Evolutionary conservation across 2,113 vertebrate species (phyloP).

Genomic region (Nycticryphes semicollaris): DNA sequence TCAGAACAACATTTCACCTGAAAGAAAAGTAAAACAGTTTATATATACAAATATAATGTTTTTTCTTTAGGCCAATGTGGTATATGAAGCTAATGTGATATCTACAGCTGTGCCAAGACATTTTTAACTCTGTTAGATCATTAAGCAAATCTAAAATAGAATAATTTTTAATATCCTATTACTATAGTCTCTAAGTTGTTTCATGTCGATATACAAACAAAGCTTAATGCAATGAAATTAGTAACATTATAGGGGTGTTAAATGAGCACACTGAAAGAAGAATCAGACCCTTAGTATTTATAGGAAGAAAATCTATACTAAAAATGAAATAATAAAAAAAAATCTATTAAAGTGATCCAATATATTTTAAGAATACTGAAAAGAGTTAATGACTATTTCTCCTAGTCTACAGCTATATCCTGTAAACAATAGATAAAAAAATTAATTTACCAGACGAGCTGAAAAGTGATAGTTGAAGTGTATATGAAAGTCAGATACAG

Average conservation of each 20-base stretch:
- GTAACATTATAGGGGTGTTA: neutral
- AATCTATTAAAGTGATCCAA: neutral
- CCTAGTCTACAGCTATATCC: neutral
- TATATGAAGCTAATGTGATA: neutral
- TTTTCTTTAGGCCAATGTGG: neutral
- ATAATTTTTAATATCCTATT: neutral
- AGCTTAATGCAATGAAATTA: neutral
- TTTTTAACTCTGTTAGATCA: neutral
- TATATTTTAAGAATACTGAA: neutral
- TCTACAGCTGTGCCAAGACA: neutral
- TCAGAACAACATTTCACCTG: neutral
- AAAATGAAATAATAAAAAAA: neutral
- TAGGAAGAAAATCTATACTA: neutral
- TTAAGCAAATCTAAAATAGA: neutral
- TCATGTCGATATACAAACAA: neutral
- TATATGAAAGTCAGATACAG: constrained; percentile 26
- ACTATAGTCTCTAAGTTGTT: neutral
- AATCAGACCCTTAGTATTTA: neutral
- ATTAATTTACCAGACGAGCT: neutral
- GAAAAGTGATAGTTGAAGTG: constrained; percentile 1
- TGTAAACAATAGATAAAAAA: neutral
- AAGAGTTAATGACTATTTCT: constrained; percentile 6
- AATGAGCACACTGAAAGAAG: neutral
- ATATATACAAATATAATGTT: neutral
- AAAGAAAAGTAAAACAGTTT: neutral